These are phyloP conservation scores for Blastobasis adustella DNA, from an alignment of 2,888 invertebrate genomes.

Conservation along the genomic window DNA sequence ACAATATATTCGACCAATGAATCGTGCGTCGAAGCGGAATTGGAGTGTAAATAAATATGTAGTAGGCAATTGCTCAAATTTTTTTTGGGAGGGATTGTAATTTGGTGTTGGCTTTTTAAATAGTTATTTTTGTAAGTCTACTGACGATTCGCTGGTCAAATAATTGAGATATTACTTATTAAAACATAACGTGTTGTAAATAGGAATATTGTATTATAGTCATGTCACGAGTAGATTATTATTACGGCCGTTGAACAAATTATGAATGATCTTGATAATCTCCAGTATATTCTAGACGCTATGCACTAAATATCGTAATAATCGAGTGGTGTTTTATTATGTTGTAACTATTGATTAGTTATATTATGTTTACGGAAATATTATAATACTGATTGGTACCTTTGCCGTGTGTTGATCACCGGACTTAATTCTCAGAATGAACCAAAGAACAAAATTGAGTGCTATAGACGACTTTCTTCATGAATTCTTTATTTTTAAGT, in stretches of 20 bases:
- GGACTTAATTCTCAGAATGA: slow-evolving; percentile 29
- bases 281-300: neutral
- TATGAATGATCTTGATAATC: neutral
- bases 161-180: neutral
- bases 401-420: neutral
- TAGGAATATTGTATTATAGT: slow-evolving; percentile 15
- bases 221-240: slow-evolving; percentile 7
- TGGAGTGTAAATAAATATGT: neutral
- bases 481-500: neutral
- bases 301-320: too few species aligned
- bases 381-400: too few species aligned
- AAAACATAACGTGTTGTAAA: neutral
- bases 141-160: slow-evolving; percentile 20
- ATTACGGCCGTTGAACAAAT: neutral
- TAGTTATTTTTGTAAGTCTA: slow-evolving; percentile 9
- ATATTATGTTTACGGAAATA: too few species aligned
- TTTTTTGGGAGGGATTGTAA: neutral
- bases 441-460: slow-evolving; percentile 50
- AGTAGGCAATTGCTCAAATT: slow-evolving; percentile 8
- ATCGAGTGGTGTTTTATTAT: too few species aligned
- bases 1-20: slow-evolving; percentile 21
- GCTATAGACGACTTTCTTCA: slow-evolving; percentile 16
- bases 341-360: too few species aligned
- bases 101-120: slow-evolving; percentile 5
- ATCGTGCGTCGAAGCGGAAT: slow-evolving; percentile 6